phyloP scores from a whole-genome alignment of 2,888 invertebrate species.

The Watsonalla binaria region DNA sequence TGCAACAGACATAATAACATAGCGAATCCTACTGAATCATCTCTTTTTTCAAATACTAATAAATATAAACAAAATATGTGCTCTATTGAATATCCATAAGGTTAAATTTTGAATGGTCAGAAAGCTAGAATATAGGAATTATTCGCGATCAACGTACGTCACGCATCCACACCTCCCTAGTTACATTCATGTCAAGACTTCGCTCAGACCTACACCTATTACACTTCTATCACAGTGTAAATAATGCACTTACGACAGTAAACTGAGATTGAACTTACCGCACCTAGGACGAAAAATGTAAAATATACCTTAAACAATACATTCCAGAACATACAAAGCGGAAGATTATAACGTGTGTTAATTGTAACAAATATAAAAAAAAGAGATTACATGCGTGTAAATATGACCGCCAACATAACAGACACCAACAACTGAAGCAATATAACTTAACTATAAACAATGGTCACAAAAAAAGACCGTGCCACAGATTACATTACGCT shows the following conservation, averaged over 20 bases:
- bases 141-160: not conserved
- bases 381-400: conserved; percentile 27
- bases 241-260: conserved; percentile 73
- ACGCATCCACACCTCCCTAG: conserved; percentile 20
- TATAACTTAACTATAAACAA: conserved; percentile 7
- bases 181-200: conserved; percentile 63
- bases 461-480: conserved; percentile 24
- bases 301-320: conserved; percentile 27
- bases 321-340: conserved; percentile 30
- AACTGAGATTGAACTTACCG: conserved; percentile 47
- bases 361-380: conserved; percentile 35
- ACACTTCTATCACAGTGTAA: conserved; percentile 77
- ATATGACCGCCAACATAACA: conserved; percentile 30
- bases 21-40: too few relatives aligned
- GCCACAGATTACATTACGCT: conserved; percentile 21
- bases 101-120: too few relatives aligned
- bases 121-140: too few relatives aligned
- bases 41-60: too few relatives aligned
- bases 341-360: conserved; percentile 28
- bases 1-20: too few relatives aligned
- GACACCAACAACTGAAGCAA: conserved; percentile 47
- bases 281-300: conserved; percentile 43
- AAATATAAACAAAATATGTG: too few relatives aligned
- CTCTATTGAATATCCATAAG: too few relatives aligned
- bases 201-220: conserved; percentile 62